Percentiles rank a stretch among this genome's conserved stretches.
These are phyloP conservation scores for Artibeus jamaicensis DNA, from an alignment of 2,797 vertebrate genomes.

Conservation along the genomic window DNA sequence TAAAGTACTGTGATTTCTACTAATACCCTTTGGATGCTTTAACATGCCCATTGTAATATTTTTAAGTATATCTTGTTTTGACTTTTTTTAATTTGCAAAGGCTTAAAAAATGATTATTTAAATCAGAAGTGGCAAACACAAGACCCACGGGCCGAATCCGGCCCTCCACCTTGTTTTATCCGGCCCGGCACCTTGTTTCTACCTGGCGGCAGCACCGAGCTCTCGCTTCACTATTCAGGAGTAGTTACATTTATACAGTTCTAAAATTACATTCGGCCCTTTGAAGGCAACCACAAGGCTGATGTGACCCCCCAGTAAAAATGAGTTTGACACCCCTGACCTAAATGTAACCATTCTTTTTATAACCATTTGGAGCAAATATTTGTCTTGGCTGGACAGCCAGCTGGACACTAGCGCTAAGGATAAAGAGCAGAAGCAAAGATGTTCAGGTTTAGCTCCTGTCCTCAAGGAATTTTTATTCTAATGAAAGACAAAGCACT, in stretches of 20 bases:
- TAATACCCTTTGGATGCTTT: background rate
- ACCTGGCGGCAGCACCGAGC: no score
- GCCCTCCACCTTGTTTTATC: no score
- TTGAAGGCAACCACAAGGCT: no score
- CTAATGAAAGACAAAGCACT: background rate
- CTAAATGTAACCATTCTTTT: background rate
- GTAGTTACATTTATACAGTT: no score
- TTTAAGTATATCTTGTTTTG: constrained; percentile 27
- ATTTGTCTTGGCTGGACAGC: background rate
- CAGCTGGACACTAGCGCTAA: background rate
- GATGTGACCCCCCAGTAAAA: no score
- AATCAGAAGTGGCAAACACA: background rate
- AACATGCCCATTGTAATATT: background rate
- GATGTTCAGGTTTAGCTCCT: background rate
- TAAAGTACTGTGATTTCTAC: background rate
- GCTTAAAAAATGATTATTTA: background rate
- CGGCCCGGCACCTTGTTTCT: no score
- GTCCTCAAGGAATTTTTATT: background rate
- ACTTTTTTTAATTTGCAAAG: constrained; percentile 43
- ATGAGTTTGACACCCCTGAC: no score
- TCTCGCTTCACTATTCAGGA: no score
- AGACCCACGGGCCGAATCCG: no score
- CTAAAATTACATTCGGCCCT: no score
- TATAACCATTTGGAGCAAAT: background rate
- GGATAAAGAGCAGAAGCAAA: background rate